Conservation (phyloP, 2,113 vertebrate species). For the Grammomys surdaster region DNA sequence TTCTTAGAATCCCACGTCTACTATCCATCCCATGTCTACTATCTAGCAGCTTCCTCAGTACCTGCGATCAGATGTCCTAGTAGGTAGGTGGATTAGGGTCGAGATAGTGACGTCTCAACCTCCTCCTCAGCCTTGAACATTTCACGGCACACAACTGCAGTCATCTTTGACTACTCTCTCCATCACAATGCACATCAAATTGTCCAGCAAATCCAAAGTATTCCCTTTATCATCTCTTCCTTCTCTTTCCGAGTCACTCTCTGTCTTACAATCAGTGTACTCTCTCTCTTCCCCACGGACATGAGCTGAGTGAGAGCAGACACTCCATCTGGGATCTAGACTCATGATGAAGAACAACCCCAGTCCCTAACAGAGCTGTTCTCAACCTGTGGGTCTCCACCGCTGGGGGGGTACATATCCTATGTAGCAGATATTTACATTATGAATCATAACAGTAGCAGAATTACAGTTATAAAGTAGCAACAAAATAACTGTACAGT, state of each 20-base stretch:
- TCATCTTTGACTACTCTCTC: not conserved
- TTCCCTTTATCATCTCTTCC: not conserved
- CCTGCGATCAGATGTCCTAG: not conserved
- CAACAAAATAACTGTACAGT: too few species aligned
- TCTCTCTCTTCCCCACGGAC: not conserved
- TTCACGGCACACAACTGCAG: not conserved
- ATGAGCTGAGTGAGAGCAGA: not conserved
- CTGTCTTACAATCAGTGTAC: not conserved
- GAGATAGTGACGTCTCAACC: not conserved
- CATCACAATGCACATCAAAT: not conserved
- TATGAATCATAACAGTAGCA: not conserved
- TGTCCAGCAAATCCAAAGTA: not conserved
- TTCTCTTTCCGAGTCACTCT: not conserved
- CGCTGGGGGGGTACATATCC: not conserved
- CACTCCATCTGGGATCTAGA: not conserved
- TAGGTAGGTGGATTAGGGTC: not conserved
- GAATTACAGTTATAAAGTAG: not conserved
- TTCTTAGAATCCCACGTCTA: slow-evolving; percentile 16
- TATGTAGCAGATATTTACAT: not conserved
- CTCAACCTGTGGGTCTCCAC: not conserved
- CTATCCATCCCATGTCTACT: not conserved
- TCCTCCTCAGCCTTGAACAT: not conserved
- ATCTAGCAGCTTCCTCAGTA: not conserved
- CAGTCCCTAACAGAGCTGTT: not conserved
- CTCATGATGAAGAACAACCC: not conserved